Evolutionary conservation across 2,797 vertebrate genomes (phyloP).

Genomic region (Chanos chanos): DNA sequence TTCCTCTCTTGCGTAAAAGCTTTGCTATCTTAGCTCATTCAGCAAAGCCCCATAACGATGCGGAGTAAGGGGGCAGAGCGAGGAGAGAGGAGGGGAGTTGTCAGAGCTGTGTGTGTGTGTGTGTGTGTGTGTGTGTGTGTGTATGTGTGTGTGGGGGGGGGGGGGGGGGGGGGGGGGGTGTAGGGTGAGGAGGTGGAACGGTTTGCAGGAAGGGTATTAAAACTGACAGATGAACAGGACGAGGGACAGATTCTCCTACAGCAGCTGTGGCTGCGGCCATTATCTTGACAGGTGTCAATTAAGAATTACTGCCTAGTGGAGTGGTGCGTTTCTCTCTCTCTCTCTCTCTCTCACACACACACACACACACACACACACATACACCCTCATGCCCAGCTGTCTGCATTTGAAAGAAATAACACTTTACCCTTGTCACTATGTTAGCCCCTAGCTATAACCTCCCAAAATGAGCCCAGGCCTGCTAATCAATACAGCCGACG

Average conservation of each 20-base stretch:
- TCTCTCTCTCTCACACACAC: conserved; percentile 28
- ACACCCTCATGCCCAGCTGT: conserved; percentile 82
- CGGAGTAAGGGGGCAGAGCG: background rate
- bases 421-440: conserved; percentile 96
- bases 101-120: background rate
- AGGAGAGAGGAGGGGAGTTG: background rate
- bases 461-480: conserved; percentile 81
- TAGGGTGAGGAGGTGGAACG: conserved; percentile 40
- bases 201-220: conserved; percentile 92
- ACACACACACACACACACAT: conserved; percentile 14
- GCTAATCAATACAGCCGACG: conserved; percentile 86
- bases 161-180: conserved; percentile 24
- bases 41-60: conserved; percentile 37
- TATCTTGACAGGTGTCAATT: conserved; percentile 99
- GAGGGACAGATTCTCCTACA: conserved; percentile 91
- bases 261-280: conserved; percentile 94
- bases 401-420: conserved; percentile 90
- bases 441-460: conserved; percentile 86
- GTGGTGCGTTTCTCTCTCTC: conserved; percentile 55
- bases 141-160: conserved; percentile 12
- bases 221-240: conserved; percentile 96
- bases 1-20: background rate
- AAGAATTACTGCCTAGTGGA: conserved; percentile 97
- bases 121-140: background rate
- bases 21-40: conserved; percentile 30